Evolutionary conservation across 1,140 invertebrate species (phyloP), one percentile per base, ranked within the genome.

Genomic region (Venustaconcha ellipsiformis): DNA sequence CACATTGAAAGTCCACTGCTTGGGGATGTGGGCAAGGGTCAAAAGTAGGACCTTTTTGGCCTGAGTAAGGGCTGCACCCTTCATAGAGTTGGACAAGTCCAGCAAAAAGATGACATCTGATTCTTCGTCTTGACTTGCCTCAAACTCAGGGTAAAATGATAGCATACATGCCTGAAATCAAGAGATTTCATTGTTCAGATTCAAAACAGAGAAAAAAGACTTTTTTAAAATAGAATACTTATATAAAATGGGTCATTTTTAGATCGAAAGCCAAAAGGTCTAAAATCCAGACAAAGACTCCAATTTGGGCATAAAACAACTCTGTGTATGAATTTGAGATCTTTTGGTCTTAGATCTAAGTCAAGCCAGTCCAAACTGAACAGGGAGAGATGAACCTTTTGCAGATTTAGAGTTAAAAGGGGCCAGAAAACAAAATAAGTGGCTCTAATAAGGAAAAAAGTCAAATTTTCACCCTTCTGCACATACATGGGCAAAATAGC

Each of bases 101-200:
- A 90, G 73, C 37, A 90, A 65, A 57, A 89, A 76, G 23, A 86
- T 81, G 12, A 89, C 70, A 67, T 84, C 82, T 23, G 79, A 77
- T 71, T 71, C 74, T 17, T 82, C 72, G 14, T 81, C 72, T 73
- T 82, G 79, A 65, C 67, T 80, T 14, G 82, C 78, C 72, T 90
- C 89, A 86, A 90, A 90, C 79, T 90, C 87, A 6, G 89, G 89
- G 73, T 88, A 90, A 81, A 90, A 90, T 57, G 88, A 87, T 81
- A 90, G 70, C 89, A 90, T 90, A 71, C 88, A 89, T 48, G 89
- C 89, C 86, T 89, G 72, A 55, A 82, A 82, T 18, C 30, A 14
- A 30, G 63, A 23, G 66, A 18, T n/a, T 14, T 14, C 67, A 68
- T 62, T 6, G 37, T 4, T 48, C 5, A 8, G 37, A 48, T 48